Evolutionary conservation across 1,140 invertebrate genomes (phyloP), one percentile per base, ranked within the genome.

Genomic region (Pseudoatta argentina): DNA sequence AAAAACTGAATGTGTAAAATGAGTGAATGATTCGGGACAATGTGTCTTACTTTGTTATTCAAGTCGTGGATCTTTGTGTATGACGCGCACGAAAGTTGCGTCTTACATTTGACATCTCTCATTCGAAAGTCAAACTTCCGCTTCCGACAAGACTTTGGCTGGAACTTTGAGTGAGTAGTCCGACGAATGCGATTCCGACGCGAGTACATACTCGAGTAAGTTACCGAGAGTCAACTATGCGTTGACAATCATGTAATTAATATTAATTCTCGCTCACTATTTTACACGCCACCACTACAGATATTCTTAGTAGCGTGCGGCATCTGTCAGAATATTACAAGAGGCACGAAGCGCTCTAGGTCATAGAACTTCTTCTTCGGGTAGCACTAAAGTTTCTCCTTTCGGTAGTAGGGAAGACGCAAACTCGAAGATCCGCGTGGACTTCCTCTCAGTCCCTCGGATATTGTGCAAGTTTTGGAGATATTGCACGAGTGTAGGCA

Each of bases 401-500:
- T 61, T 7, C 55, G 75, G 66, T 88, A 67, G 71, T 75, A 66
- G 34, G 66, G 14, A 34, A 21, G 14, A 78, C 53, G 78, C 87
- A 75, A 88, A 59, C 71, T 48, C 82, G 63, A 82, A 89, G 88
- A 89, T 86, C 86, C 85, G 55, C 72, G 76, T 59, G 87, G 79
- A 75, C 69, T 64, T 76, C 5, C 44, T 51, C 18, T 39, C 51
- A 51, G 30, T 44, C 71, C 48, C 67, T 57, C 64, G 72, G 78
- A 83, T 83, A 83, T 87, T 89, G 88, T 59, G 73, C 85, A 89
- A 89, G 88, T 89, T 89, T 89, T 86, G 63, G 85, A 88, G 88
- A 89, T 89, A 73, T 63, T 59, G 67, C 72, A 44, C 79, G 69
- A 83, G 69, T 83, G 79, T 83, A 57, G 69, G 79, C 79, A 27